phyloP scores from a whole-genome alignment of 2,797 vertebrate species.

The Tympanoctomys barrerae region DNA sequence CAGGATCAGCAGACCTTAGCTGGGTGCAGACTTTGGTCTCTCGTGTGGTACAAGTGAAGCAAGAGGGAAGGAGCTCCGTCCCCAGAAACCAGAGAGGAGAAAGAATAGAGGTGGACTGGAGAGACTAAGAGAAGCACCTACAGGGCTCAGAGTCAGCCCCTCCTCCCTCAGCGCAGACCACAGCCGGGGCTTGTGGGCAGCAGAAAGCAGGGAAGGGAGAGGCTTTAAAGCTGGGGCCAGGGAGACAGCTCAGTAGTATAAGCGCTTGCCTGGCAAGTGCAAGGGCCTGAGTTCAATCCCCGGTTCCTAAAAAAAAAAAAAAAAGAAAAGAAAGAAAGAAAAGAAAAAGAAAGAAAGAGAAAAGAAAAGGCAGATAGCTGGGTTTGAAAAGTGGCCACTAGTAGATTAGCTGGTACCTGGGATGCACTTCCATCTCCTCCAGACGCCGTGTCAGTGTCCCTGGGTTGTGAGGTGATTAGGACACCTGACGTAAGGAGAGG shows the following conservation, averaged over 20 bases:
- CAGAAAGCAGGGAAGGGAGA: neutral
- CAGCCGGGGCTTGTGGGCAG: neutral
- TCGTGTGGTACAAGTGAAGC: neutral
- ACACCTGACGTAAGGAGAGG: neutral
- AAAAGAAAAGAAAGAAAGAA: too few species aligned
- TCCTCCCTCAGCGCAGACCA: neutral
- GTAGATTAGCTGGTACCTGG: too few species aligned
- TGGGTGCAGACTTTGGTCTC: neutral
- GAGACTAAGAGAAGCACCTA: neutral
- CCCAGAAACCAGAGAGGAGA: neutral
- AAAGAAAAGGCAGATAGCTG: neutral
- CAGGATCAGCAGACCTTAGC: neutral
- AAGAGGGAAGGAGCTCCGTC: neutral
- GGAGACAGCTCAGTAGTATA: too few species aligned
- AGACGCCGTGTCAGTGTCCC: neutral
- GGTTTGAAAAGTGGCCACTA: neutral
- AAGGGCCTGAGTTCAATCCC: too few species aligned
- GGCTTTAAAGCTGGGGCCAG: neutral
- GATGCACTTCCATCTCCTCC: neutral
- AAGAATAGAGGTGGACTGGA: neutral
- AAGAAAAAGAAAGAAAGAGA: too few species aligned
- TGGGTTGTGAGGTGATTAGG: neutral
- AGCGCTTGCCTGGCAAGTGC: too few species aligned
- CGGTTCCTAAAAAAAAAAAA: too few species aligned
- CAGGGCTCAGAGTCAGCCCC: neutral